Conservation (phyloP, 2,797 vertebrate species). For the Emys orbicularis region DNA sequence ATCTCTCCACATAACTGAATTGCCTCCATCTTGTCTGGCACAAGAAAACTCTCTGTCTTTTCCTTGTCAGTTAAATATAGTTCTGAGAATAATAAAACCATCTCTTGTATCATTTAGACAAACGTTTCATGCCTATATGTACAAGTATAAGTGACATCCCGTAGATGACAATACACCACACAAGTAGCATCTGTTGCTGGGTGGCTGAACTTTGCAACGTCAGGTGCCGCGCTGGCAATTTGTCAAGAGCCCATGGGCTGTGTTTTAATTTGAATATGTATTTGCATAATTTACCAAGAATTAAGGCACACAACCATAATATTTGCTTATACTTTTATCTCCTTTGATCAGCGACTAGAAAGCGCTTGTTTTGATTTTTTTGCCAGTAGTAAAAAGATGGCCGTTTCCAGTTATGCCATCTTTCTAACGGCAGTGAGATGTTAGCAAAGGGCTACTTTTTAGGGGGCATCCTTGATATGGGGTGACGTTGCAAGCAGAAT, state of each 20-base stretch:
- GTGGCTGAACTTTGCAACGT: not conserved
- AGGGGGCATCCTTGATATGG: not conserved
- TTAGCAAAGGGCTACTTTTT: accelerated
- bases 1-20: accelerated
- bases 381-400: accelerated
- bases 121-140: accelerated
- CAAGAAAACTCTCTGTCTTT: not conserved
- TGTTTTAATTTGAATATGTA: slow-evolving; percentile 18
- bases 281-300: slow-evolving; percentile 62
- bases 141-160: accelerated
- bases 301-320: not conserved
- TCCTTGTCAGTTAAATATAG: accelerated
- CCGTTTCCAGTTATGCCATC: accelerated
- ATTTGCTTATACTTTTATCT: slow-evolving; percentile 18
- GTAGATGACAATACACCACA: not conserved
- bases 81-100: not conserved
- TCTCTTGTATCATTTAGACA: accelerated
- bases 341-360: accelerated
- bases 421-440: not conserved
- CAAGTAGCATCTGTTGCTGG: not conserved
- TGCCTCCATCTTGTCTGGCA: not conserved
- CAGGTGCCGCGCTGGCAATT: slow-evolving; percentile 2
- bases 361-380: accelerated
- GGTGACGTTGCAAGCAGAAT: not conserved
- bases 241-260: slow-evolving; percentile 26